phyloP scores from a whole-genome alignment of 2,888 invertebrate genomes.

The Therioaphis trifolii region DNA sequence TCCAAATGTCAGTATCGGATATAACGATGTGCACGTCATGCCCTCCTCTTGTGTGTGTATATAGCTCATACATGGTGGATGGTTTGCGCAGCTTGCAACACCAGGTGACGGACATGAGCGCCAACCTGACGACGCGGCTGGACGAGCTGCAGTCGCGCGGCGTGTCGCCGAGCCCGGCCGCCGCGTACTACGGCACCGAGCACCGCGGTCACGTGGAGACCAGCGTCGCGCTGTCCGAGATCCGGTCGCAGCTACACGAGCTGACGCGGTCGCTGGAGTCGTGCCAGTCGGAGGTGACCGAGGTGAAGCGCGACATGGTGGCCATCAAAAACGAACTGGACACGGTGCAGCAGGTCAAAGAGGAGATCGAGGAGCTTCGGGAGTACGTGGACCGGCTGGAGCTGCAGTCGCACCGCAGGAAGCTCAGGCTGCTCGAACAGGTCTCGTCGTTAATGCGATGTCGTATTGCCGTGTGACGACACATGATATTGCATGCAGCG shows the following conservation, averaged over 20 bases:
- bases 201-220: slow-evolving; percentile 87
- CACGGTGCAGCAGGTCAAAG: slow-evolving; percentile 93
- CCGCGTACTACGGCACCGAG: slow-evolving; percentile 57
- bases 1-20: slow-evolving; percentile 52
- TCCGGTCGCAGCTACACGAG: slow-evolving; percentile 91
- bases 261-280: slow-evolving; percentile 94
- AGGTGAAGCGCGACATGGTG: slow-evolving; percentile 94
- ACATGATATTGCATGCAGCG: not conserved
- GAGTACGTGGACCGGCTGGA: slow-evolving; percentile 93
- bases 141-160: slow-evolving; percentile 90
- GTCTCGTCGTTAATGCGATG: slow-evolving; percentile 70
- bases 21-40: slow-evolving; percentile 61
- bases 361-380: slow-evolving; percentile 91
- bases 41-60: slow-evolving; percentile 57
- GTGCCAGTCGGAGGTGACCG: slow-evolving; percentile 91
- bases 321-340: slow-evolving; percentile 94
- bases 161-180: slow-evolving; percentile 68
- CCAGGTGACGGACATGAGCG: slow-evolving; percentile 98
- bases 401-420: slow-evolving; percentile 90
- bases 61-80: slow-evolving; percentile 62
- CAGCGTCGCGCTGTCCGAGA: slow-evolving; percentile 92
- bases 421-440: slow-evolving; percentile 91
- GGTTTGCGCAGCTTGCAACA: slow-evolving; percentile 84
- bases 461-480: not conserved
- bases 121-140: slow-evolving; percentile 93